Conservation (phyloP, 2,113 vertebrate species). For the Ammospiza nelsoni region DNA sequence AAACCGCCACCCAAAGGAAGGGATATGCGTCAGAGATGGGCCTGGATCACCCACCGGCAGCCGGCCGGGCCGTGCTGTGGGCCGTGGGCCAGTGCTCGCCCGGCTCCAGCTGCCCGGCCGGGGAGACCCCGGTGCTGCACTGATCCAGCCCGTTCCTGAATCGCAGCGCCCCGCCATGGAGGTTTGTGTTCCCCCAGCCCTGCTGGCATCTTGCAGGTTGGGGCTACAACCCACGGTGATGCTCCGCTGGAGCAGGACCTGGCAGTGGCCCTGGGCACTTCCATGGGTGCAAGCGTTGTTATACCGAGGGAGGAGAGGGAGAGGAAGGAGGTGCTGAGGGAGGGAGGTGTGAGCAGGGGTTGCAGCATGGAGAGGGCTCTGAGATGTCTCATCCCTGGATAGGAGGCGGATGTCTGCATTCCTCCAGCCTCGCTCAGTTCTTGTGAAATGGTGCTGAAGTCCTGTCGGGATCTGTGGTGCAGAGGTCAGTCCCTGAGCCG, state of each 20-base stretch:
- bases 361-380: background rate
- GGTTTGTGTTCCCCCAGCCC: background rate
- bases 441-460: background rate
- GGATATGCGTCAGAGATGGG: conserved; percentile 65
- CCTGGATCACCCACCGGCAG: background rate
- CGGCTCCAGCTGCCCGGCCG: fast-evolving
- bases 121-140: background rate
- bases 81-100: background rate
- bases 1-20: conserved; percentile 57
- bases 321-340: background rate
- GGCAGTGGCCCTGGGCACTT: background rate
- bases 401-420: background rate
- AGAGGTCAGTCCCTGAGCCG: background rate
- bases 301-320: background rate
- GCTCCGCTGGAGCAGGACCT: background rate
- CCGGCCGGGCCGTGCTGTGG: background rate
- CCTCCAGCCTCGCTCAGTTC: background rate
- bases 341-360: fast-evolving
- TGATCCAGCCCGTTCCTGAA: background rate
- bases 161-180: background rate
- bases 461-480: background rate
- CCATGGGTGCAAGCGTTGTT: background rate
- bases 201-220: background rate
- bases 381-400: background rate
- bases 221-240: fast-evolving